phyloP scores from a whole-genome alignment of 37 sponge, comb jelly and placozoan genomes.

The Petrosia ficiformis region DNA sequence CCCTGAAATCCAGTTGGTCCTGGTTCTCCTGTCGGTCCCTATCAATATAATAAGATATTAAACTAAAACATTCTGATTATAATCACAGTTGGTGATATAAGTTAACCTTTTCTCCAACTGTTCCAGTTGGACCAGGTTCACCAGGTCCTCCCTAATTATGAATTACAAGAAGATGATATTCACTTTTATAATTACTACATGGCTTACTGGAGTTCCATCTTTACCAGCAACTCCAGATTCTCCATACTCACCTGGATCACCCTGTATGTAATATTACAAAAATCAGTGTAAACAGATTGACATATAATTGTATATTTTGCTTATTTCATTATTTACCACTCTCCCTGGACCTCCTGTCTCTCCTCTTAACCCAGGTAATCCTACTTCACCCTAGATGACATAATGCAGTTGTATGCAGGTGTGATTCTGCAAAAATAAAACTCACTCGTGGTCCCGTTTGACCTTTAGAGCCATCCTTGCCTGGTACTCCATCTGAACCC shows the following conservation, averaged over 20 bases:
- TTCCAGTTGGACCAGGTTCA: slow-evolving; percentile 23
- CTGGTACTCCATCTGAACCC: slow-evolving; percentile 34
- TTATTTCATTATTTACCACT: no score
- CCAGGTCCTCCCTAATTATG: slow-evolving; percentile 45
- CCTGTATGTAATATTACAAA: slow-evolving; percentile 24
- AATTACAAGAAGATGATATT: no score
- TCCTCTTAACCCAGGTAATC: slow-evolving; percentile 44
- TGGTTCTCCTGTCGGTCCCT: slow-evolving; percentile 26
- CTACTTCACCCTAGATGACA: slow-evolving; percentile 42
- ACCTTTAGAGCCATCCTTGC: slow-evolving; percentile 5
- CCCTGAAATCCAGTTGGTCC: slow-evolving; percentile 50
- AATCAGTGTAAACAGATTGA: not conserved
- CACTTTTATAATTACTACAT: not conserved
- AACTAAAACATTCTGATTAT: not conserved
- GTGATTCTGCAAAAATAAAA: not conserved
- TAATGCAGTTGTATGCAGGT: not conserved
- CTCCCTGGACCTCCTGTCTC: slow-evolving; percentile 49
- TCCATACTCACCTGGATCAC: slow-evolving; percentile 50
- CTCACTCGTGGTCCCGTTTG: slow-evolving; percentile 1
- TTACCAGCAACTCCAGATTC: slow-evolving; percentile 33
- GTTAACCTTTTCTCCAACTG: not conserved
- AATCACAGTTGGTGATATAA: no score
- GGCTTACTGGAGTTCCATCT: slow-evolving; percentile 10
- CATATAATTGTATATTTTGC: no score
- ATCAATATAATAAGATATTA: not conserved